phyloP scores from a whole-genome alignment of 2,113 vertebrate genomes.

The Eolophus roseicapilla region DNA sequence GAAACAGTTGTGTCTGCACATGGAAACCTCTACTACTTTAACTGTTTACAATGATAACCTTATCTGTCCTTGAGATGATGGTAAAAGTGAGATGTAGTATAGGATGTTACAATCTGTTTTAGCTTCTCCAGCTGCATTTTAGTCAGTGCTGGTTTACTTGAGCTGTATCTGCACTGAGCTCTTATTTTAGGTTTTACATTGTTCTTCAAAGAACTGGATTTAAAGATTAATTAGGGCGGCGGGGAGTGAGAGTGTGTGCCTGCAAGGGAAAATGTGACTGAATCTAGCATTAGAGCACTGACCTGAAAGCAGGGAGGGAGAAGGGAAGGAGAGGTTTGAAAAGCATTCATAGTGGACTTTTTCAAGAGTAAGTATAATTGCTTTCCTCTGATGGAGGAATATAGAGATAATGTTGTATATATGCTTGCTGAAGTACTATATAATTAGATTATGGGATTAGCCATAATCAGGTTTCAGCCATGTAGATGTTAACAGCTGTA shows the following conservation, averaged over 20 bases:
- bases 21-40: neutral
- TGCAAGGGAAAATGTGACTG: conserved; percentile 41
- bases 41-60: neutral
- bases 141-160: neutral
- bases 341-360: conserved; percentile 1
- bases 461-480: neutral
- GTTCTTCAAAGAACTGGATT: conserved; percentile 44
- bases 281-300: conserved; percentile 54
- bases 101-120: neutral
- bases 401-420: neutral
- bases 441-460: neutral
- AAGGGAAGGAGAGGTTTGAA: conserved; percentile 8
- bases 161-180: neutral
- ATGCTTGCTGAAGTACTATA: neutral
- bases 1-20: neutral
- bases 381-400: neutral
- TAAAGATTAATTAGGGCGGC: conserved; percentile 55
- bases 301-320: conserved; percentile 43
- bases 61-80: neutral
- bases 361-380: conserved; percentile 28
- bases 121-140: neutral
- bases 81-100: neutral
- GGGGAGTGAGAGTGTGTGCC: neutral
- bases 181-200: conserved; percentile 1
- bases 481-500: conserved; percentile 17